These are phyloP conservation scores for Buceros bicornis DNA, from an alignment of 2,797 vertebrate genomes.

Conservation along the genomic window DNA sequence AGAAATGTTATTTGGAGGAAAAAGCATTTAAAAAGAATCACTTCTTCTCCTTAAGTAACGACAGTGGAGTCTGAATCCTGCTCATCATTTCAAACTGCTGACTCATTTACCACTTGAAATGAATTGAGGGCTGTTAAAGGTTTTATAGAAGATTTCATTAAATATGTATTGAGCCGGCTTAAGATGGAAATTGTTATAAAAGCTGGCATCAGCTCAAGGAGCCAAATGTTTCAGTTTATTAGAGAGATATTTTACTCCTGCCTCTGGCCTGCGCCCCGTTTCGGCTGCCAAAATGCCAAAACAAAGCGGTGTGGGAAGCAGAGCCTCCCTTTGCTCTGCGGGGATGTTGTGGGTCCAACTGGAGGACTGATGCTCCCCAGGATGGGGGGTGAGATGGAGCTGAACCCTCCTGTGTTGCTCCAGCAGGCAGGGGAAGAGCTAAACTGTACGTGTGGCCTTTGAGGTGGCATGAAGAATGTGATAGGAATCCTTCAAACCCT, in stretches of 20 bases:
- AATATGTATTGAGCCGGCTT: constrained; percentile 83
- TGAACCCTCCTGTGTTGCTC: accelerated
- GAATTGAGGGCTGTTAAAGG: constrained; percentile 83
- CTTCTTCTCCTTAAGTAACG: constrained; percentile 74
- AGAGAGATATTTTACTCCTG: constrained; percentile 69
- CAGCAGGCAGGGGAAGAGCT: background rate
- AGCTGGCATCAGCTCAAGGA: constrained; percentile 79
- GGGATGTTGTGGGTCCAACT: background rate
- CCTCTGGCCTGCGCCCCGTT: background rate
- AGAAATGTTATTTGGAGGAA: constrained; percentile 55
- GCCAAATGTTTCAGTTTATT: constrained; percentile 77
- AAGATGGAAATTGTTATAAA: constrained; percentile 85
- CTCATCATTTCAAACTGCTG: constrained; percentile 79
- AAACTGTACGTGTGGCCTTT: background rate
- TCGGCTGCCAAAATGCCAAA: background rate
- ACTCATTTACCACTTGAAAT: constrained; percentile 84
- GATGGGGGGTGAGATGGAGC: background rate
- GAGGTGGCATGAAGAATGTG: accelerated
- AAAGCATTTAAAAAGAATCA: constrained; percentile 64
- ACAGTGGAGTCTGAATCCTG: constrained; percentile 58
- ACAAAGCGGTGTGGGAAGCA: accelerated
- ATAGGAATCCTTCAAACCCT: accelerated
- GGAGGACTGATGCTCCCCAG: background rate
- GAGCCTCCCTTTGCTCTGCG: background rate
- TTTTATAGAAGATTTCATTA: constrained; percentile 86